Evolutionary conservation across 2,797 vertebrate species (phyloP).

Genomic region (Gorsachius magnificus): DNA sequence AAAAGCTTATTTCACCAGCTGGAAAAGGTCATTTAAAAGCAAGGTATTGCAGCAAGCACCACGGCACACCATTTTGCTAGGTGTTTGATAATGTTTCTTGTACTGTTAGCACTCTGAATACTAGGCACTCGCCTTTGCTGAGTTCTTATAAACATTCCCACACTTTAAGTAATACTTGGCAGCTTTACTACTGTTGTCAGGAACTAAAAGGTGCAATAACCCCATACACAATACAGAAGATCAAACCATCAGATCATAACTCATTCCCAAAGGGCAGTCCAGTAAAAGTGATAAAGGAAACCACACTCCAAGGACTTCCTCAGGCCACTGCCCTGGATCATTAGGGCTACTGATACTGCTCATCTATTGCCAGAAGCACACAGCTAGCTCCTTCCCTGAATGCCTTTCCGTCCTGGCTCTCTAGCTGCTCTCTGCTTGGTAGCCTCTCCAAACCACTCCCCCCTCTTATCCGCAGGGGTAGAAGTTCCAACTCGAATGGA

Average conservation of each 20-base stretch:
- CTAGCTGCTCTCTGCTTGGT: not conserved
- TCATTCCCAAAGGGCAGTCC: slow-evolving; percentile 44
- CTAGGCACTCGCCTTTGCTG: slow-evolving; percentile 1
- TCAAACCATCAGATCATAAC: slow-evolving; percentile 57
- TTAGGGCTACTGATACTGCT: slow-evolving; percentile 15
- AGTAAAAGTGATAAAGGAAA: slow-evolving; percentile 57
- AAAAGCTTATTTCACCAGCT: not conserved
- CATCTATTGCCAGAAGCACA: not conserved
- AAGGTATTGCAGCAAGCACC: not conserved
- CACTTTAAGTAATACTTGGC: slow-evolving; percentile 58
- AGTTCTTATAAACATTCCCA: slow-evolving; percentile 65
- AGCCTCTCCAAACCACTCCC: not conserved
- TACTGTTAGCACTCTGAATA: not conserved
- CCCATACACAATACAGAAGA: slow-evolving; percentile 44
- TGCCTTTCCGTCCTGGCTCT: not conserved
- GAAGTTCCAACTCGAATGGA: not conserved
- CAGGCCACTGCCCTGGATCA: slow-evolving; percentile 58
- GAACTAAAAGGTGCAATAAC: slow-evolving; percentile 62
- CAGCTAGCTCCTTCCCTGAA: not conserved
- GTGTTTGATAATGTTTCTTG: not conserved
- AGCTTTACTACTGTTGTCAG: slow-evolving; percentile 65
- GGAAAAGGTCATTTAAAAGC: not conserved
- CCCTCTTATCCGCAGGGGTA: not conserved
- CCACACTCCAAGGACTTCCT: slow-evolving; percentile 64
- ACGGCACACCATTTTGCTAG: not conserved